Conservation (phyloP, 1,140 invertebrate genomes). For the Zelostemma sp. region DNA sequence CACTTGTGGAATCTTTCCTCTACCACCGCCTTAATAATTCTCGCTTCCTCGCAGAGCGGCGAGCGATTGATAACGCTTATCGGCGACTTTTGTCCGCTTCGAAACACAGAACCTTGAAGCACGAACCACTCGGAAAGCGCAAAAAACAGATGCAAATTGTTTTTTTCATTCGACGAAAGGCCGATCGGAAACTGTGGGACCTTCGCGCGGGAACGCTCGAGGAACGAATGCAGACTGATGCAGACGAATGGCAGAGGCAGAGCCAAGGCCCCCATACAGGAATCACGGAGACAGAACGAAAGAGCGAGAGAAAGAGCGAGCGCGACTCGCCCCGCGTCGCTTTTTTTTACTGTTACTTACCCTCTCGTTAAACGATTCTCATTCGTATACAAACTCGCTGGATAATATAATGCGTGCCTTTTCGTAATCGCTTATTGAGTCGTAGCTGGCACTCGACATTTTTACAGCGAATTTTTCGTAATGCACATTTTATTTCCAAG, state of each 20-base stretch:
- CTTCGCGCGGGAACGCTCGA: not conserved
- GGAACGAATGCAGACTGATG: not conserved
- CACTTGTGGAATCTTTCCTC: not conserved
- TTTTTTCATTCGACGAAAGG: no score
- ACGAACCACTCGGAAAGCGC: not conserved
- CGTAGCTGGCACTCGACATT: no score
- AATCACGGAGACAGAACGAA: not conserved
- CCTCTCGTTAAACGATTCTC: slow-evolving; percentile 3
- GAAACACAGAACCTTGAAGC: not conserved
- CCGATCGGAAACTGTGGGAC: not conserved
- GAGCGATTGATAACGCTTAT: not conserved
- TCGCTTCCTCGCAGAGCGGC: not conserved
- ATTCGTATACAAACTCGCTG: not conserved
- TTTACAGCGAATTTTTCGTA: no score
- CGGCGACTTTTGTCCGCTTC: not conserved
- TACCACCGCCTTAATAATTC: not conserved
- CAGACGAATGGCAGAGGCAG: not conserved
- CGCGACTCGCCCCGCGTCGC: not conserved
- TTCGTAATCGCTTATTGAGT: no score
- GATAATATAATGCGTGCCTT: not conserved
- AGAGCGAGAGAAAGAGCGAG: not conserved
- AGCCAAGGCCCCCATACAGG: no score
- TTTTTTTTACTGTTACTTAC: slow-evolving; percentile 1
- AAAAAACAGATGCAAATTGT: no score
- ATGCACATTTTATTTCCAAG: no score